Conservation (phyloP, 2,113 vertebrate genomes). For the Urocolius indicus region DNA sequence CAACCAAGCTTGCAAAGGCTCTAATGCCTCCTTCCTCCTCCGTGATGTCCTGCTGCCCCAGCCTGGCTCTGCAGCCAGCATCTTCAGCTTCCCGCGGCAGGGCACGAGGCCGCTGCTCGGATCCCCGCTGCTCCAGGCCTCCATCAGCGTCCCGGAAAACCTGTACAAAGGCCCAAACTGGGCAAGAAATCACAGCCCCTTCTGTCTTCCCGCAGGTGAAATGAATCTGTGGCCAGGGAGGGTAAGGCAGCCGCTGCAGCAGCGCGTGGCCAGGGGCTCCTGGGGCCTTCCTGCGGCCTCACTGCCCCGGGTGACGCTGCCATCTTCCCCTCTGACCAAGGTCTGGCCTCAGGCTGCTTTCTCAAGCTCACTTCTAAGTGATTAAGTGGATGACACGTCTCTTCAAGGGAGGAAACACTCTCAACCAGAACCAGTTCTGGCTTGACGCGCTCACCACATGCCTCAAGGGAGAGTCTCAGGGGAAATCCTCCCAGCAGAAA, state of each 20-base stretch:
- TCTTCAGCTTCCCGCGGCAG: neutral
- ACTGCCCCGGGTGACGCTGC: neutral
- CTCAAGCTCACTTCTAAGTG: neutral
- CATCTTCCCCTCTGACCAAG: neutral
- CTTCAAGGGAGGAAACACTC: neutral
- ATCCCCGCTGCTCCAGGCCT: neutral
- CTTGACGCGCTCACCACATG: neutral
- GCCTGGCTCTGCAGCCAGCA: neutral
- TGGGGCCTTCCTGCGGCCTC: neutral
- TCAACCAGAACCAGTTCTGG: neutral
- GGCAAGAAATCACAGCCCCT: neutral
- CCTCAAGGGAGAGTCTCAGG: neutral
- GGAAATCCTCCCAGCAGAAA: slow-evolving; percentile 13
- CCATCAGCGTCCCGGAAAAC: neutral
- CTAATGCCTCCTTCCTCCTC: neutral
- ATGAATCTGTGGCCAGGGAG: neutral
- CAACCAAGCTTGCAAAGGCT: neutral
- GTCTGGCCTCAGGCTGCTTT: neutral
- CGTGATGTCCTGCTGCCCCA: neutral
- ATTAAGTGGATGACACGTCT: neutral
- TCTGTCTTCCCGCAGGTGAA: neutral
- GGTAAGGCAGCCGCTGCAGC: neutral
- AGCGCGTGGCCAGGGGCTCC: neutral
- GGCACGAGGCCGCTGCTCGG: neutral
- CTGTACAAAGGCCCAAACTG: neutral